Percentiles rank a stretch among this genome's conserved stretches.
These are phyloP conservation scores for Paedocypris sp. DNA, from an alignment of 2,113 vertebrate species.

Conservation along the genomic window DNA sequence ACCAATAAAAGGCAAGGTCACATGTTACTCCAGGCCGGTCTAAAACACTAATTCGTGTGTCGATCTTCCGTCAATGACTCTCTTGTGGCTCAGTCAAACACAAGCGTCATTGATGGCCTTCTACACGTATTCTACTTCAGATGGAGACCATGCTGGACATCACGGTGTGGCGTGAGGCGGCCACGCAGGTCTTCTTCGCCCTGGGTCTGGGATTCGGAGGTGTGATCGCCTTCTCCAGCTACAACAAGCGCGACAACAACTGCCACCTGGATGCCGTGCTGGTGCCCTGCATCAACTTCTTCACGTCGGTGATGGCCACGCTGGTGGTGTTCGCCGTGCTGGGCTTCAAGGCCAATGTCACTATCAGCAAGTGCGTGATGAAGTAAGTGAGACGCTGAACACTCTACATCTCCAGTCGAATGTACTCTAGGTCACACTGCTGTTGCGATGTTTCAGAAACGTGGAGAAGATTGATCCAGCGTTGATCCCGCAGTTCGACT, in stretches of 20 bases:
- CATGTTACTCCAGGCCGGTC: not conserved
- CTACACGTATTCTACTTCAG: slow-evolving; percentile 49
- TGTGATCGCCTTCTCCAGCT: slow-evolving; percentile 98
- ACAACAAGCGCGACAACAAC: slow-evolving; percentile 98
- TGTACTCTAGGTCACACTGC: not conserved
- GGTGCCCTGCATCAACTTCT: slow-evolving; percentile 96
- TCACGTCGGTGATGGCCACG: slow-evolving; percentile 93
- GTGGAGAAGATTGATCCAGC: slow-evolving; percentile 66
- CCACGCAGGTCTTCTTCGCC: slow-evolving; percentile 96
- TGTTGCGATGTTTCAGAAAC: slow-evolving; percentile 67
- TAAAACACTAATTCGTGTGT: no score
- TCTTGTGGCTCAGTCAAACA: not conserved
- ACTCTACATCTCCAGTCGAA: not conserved
- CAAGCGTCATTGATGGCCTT: no score
- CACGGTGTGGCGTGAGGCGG: slow-evolving; percentile 93
- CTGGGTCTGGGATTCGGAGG: slow-evolving; percentile 94
- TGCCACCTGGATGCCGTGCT: slow-evolving; percentile 96
- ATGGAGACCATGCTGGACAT: slow-evolving; percentile 93
- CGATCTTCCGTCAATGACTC: not conserved
- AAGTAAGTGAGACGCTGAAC: slow-evolving; percentile 43
- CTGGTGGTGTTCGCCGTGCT: slow-evolving; percentile 96
- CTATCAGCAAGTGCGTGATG: slow-evolving; percentile 76
- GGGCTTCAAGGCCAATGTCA: slow-evolving; percentile 95
- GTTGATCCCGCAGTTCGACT: slow-evolving; percentile 80
- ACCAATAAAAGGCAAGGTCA: not conserved